Conservation (phyloP, 35 echinoderm and acorn worm species). For the Ophiothrix spiculata region DNA sequence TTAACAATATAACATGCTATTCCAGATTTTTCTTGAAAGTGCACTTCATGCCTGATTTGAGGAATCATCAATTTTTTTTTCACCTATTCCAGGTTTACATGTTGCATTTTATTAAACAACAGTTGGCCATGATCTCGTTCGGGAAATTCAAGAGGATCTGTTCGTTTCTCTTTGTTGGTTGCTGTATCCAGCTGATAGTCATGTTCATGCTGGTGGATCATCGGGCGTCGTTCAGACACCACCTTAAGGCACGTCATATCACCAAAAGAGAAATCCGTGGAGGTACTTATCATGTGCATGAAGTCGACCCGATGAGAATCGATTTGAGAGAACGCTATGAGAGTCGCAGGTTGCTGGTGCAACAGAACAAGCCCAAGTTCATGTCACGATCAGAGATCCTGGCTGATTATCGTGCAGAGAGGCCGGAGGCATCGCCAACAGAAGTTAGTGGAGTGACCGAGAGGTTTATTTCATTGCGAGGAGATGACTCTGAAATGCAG, state of each 20-base stretch:
- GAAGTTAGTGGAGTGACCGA: neutral
- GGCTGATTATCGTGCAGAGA: conserved; percentile 14
- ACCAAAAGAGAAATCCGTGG: conserved; percentile 31
- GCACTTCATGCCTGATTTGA: no score
- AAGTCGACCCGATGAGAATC: conserved; percentile 27
- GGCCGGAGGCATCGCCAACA: neutral
- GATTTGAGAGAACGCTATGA: conserved; percentile 30
- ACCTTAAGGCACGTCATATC: conserved; percentile 16
- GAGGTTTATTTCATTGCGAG: neutral
- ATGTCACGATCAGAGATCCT: conserved; percentile 35
- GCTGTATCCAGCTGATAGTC: conserved; percentile 12
- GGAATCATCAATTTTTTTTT: no score
- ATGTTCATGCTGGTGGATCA: neutral
- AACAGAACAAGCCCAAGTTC: neutral
- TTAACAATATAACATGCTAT: no score
- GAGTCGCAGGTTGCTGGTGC: conserved; percentile 6
- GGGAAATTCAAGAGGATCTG: conserved; percentile 15
- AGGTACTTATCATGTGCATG: conserved; percentile 18
- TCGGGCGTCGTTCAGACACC: neutral
- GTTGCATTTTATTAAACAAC: no score
- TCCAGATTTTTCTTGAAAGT: no score
- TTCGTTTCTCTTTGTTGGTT: neutral
- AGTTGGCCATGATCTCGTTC: conserved; percentile 9
- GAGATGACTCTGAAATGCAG: neutral
- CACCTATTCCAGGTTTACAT: no score